A percentile compares a stretch with the other conserved stretches of the same genome.
phyloP scores from a whole-genome alignment of 2,888 invertebrate species.

The Heliconius erato region DNA sequence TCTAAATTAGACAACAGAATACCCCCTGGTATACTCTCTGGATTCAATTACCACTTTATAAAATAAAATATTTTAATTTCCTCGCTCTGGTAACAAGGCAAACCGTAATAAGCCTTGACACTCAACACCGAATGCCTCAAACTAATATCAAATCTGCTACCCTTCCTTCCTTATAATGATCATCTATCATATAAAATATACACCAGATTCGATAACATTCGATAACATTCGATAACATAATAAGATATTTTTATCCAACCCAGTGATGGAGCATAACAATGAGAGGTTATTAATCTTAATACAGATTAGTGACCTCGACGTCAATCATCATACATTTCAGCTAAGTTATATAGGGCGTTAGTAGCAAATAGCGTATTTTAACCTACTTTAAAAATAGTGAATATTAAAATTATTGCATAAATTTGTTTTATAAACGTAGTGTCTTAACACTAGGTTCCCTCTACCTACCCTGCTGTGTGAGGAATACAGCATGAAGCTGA shows the following conservation, averaged over 20 bases:
- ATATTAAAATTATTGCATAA: not conserved
- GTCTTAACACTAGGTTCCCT: too few relatives aligned
- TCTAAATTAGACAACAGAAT: too few relatives aligned
- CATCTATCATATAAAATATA: not conserved
- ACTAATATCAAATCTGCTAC: not conserved
- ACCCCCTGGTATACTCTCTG: too few relatives aligned
- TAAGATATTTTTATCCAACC: slow-evolving; percentile 26
- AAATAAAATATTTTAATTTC: too few relatives aligned
- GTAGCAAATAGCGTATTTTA: not conserved
- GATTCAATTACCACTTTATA: too few relatives aligned
- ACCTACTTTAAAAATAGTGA: not conserved
- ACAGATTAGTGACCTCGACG: slow-evolving; percentile 49
- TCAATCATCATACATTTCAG: slow-evolving; percentile 44
- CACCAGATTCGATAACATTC: not conserved
- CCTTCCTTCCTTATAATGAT: not conserved
- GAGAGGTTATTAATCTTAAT: slow-evolving; percentile 48
- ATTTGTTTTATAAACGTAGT: not conserved
- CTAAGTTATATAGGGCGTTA: not conserved
- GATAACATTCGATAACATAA: slow-evolving; percentile 9
- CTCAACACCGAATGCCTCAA: not conserved
- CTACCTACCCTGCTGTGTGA: too few relatives aligned
- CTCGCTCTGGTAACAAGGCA: too few relatives aligned
- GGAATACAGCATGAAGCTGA: too few relatives aligned
- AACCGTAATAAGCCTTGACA: too few relatives aligned
- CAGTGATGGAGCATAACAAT: slow-evolving; percentile 43